phyloP scores from a whole-genome alignment of 2,888 invertebrate species.

The Aproaerema taeniolella region DNA sequence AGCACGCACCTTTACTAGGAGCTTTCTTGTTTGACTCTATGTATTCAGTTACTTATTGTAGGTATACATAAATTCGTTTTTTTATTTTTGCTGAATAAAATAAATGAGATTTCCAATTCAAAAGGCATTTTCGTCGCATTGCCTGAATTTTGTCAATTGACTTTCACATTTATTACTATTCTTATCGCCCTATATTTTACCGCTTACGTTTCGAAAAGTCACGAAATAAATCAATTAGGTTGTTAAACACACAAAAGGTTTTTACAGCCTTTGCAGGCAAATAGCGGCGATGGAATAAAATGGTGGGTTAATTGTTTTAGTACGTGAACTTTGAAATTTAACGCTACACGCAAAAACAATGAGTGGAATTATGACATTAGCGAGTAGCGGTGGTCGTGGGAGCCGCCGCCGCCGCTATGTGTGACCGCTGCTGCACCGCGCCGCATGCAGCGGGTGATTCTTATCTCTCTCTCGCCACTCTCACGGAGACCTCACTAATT shows the following conservation, averaged over 20 bases:
- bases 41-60: not conserved
- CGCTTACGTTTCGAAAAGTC: slow-evolving; percentile 6
- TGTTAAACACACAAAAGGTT: not conserved
- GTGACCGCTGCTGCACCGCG: slow-evolving; percentile 28
- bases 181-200: too few species aligned
- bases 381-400: slow-evolving; percentile 10
- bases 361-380: slow-evolving; percentile 6
- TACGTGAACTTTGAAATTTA: slow-evolving; percentile 6
- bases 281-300: not conserved
- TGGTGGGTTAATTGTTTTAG: slow-evolving; percentile 5
- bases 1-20: slow-evolving; percentile 30
- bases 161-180: too few species aligned
- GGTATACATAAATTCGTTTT: too few species aligned
- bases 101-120: too few species aligned
- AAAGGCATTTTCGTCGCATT: too few species aligned
- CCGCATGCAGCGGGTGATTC: slow-evolving; percentile 30
- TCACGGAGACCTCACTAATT: slow-evolving; percentile 64
- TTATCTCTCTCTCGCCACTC: slow-evolving; percentile 46
- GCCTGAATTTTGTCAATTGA: too few species aligned
- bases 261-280: not conserved
- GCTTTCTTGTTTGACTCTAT: slow-evolving; percentile 4
- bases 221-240: slow-evolving; percentile 8
- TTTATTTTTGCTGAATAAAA: too few species aligned
- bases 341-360: slow-evolving; percentile 9
- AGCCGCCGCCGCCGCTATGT: slow-evolving; percentile 14